A percentile compares a stretch with the other conserved stretches of the same genome.
phyloP scores from a whole-genome alignment of 2,888 invertebrate genomes.

The Eupithecia tripunctaria region DNA sequence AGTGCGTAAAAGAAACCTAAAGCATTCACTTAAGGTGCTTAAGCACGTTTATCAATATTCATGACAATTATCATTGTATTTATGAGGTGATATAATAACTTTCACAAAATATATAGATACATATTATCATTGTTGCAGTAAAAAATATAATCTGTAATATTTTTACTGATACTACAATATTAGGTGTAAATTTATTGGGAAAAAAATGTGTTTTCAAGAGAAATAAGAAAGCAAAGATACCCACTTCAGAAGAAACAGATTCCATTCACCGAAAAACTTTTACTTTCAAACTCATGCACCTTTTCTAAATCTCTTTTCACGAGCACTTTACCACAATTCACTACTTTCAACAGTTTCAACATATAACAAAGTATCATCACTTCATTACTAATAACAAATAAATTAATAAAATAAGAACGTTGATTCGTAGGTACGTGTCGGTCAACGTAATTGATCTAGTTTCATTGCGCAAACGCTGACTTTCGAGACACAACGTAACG shows the following conservation, averaged over 20 bases:
- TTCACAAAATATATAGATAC: slow-evolving; percentile 1
- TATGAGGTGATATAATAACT: slow-evolving; percentile 2
- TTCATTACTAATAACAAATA: slow-evolving; percentile 1
- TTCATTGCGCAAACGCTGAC: slow-evolving; percentile 27
- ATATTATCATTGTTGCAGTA: neutral
- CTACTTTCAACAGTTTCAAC: slow-evolving; percentile 27
- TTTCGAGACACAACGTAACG: slow-evolving; percentile 3
- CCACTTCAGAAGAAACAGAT: slow-evolving; percentile 18
- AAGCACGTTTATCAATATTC: neutral
- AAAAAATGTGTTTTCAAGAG: neutral
- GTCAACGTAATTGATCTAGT: slow-evolving; percentile 19
- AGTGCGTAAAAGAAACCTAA: neutral
- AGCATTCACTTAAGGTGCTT: neutral
- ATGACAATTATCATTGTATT: neutral
- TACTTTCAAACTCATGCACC: slow-evolving; percentile 26
- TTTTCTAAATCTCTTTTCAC: slow-evolving; percentile 20
- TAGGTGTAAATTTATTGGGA: neutral
- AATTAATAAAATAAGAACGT: neutral
- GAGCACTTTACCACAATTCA: slow-evolving; percentile 23
- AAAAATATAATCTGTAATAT: neutral
- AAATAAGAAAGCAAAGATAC: slow-evolving; percentile 20
- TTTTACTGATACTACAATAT: neutral
- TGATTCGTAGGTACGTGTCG: slow-evolving; percentile 7
- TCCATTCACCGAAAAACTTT: slow-evolving; percentile 31
- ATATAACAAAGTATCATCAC: slow-evolving; percentile 9